Base-by-base conservation (phyloP, 2,797 vertebrate species). In the Lerista edwardsae region DNA sequence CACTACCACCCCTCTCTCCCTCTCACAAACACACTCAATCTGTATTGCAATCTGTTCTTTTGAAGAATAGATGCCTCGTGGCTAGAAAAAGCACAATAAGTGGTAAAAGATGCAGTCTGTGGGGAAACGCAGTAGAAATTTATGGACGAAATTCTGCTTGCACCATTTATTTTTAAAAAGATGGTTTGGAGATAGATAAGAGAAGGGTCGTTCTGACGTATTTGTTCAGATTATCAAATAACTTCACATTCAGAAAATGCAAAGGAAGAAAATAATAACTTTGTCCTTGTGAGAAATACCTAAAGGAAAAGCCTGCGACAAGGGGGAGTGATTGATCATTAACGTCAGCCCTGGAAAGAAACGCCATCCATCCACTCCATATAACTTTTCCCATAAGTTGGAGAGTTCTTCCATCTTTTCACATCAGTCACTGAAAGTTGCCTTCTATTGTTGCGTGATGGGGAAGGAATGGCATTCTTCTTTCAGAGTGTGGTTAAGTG, bases 321-420 rank as follows among this genome's bases (percentile, higher is more conserved):
- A 94, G 91, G 90, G 91, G 92, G 86, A 90, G 92, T 94, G 82
- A 87, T 92, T 94, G 82, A 87, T 92, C 93, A 95, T 95, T 95
- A 94, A 94, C 94, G 93, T 95, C 93, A 93, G 93, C 94, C 89
- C 89, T 95, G 93, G 69, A 94, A 90, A 94, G 93, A 94, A 96
- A 94, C 90, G 92, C 62, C 10, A 1, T 80, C 88, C 89, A 87
- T 90, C 87, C 90, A 90, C 88, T 87, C 64, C 44, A 94, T 93
- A 93, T 95, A 92, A 94, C 95, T 95, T 96, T 94, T 94, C 93
- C 93, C 93, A 94, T 90, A 94, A 94, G 93, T 90, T 84, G 82
- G 92, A 96, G 93, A 94, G 94, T 96, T 90, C 93, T 94, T 95
- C 93, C 94, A 91, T 92, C 91, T 94, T 91, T 93, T 85, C 47